These are phyloP conservation scores for Chiroxiphia lanceolata DNA, from an alignment of 2,797 vertebrate genomes.

Conservation along the genomic window DNA sequence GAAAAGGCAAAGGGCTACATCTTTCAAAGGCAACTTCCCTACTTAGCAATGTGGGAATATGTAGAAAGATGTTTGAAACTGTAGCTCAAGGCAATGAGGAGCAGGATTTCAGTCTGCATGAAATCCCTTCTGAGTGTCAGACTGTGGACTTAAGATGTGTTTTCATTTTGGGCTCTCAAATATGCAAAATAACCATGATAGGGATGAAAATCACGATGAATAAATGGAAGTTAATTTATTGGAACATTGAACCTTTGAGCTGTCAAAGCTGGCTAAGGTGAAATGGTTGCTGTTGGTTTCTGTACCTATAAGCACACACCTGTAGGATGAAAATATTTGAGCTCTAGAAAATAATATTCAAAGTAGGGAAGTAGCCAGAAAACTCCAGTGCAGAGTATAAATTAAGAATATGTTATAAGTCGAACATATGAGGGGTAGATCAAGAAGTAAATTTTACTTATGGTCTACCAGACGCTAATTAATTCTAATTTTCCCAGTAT, in stretches of 20 bases:
- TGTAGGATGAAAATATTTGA: background rate
- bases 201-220: background rate
- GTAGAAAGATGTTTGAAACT: background rate
- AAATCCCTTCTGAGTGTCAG: background rate
- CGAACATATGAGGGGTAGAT: background rate
- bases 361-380: background rate
- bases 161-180: background rate
- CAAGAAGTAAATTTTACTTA: background rate
- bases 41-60: background rate
- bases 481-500: background rate
- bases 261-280: background rate
- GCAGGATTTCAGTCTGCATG: background rate
- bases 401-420: background rate
- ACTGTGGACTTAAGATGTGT: background rate
- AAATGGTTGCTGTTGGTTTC: background rate
- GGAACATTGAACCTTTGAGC: background rate
- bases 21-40: background rate
- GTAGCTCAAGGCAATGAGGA: background rate
- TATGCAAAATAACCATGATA: background rate
- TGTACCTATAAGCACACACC: background rate
- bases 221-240: background rate
- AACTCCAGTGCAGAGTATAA: background rate
- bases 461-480: background rate
- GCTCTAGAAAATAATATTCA: background rate
- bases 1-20: background rate